phyloP scores from a whole-genome alignment of 2,888 invertebrate genomes.

The Empis livida region DNA sequence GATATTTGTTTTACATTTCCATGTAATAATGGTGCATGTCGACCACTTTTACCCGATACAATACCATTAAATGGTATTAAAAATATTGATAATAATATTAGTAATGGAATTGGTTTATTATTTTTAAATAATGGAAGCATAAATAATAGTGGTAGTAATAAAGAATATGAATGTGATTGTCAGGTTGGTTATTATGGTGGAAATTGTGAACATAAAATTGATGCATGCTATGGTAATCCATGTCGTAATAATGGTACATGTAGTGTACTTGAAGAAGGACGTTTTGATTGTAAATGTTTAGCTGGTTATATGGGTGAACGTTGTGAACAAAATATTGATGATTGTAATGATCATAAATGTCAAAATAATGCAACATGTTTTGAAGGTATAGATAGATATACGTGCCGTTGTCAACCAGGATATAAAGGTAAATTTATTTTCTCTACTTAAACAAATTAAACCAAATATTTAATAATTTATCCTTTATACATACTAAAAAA shows the following conservation, averaged over 20 bases:
- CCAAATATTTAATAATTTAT: neutral
- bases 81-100: no score
- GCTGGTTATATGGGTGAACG: conserved; percentile 87
- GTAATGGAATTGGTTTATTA: neutral
- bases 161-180: conserved; percentile 80
- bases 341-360: conserved; percentile 79
- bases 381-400: conserved; percentile 79
- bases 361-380: conserved; percentile 91
- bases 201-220: conserved; percentile 88
- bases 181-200: conserved; percentile 92
- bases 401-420: conserved; percentile 78
- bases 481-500: neutral
- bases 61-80: no score
- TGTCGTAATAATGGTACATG: conserved; percentile 86
- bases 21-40: conserved; percentile 81
- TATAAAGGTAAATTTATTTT: conserved; percentile 62
- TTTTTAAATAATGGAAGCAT: neutral
- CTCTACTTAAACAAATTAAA: no score
- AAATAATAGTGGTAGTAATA: conserved; percentile 40
- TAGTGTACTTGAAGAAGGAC: conserved; percentile 84
- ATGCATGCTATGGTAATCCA: conserved; percentile 97
- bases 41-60: conserved; percentile 36
- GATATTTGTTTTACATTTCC: conserved; percentile 90
- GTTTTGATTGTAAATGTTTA: conserved; percentile 88
- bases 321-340: conserved; percentile 94